Conservation (phyloP, 2,113 vertebrate species). For the Vicugna pacos region DNA sequence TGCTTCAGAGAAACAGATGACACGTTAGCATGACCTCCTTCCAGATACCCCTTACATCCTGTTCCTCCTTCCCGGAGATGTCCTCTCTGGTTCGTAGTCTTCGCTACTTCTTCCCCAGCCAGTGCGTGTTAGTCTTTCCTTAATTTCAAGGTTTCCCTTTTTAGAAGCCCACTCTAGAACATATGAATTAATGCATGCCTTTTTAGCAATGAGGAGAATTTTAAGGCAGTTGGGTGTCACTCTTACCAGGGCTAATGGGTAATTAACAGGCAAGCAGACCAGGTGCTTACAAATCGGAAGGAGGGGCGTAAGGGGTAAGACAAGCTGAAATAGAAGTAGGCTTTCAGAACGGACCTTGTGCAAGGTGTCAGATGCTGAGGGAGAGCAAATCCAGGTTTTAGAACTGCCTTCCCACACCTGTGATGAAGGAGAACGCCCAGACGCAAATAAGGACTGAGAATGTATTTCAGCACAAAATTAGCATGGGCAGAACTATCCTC, state of each 20-base stretch:
- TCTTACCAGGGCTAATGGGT: background rate
- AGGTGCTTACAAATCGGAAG: background rate
- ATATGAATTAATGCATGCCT: no score
- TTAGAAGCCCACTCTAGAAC: no score
- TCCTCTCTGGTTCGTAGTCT: no score
- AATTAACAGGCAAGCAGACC: background rate
- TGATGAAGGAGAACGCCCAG: background rate
- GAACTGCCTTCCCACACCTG: background rate
- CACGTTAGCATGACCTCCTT: no score
- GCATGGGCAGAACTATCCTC: background rate
- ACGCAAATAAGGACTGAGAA: fast-evolving
- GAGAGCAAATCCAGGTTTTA: background rate
- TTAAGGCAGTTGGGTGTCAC: background rate
- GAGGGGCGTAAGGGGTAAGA: fast-evolving
- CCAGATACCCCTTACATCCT: background rate
- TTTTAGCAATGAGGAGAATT: background rate
- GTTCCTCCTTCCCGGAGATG: background rate
- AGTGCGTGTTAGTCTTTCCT: background rate
- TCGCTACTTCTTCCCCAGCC: no score
- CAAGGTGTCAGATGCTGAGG: background rate
- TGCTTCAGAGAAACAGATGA: background rate
- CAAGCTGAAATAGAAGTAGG: background rate
- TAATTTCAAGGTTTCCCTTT: background rate
- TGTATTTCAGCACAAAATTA: fast-evolving
- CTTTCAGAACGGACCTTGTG: background rate